Evolutionary conservation across 1,140 invertebrate species (phyloP).

Genomic region (Hirudo medicinalis): DNA sequence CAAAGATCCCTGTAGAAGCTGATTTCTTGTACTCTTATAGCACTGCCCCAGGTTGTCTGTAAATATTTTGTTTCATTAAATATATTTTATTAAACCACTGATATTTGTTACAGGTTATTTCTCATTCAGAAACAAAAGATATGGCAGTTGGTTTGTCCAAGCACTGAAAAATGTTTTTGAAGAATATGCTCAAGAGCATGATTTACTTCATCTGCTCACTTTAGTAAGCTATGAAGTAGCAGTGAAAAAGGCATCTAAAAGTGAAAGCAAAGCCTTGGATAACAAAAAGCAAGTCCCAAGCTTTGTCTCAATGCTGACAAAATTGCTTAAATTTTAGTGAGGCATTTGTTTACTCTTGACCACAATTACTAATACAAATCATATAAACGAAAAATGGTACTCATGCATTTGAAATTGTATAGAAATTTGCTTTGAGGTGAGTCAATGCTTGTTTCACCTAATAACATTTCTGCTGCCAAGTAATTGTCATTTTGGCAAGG

Average conservation of each 20-base stretch:
- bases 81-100: no score
- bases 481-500: no score
- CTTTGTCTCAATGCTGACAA: constrained; percentile 78
- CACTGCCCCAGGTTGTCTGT: constrained; percentile 63
- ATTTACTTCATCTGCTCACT: constrained; percentile 73
- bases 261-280: constrained; percentile 64
- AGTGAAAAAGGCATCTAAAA: constrained; percentile 76
- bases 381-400: no score
- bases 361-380: no score
- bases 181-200: constrained; percentile 50
- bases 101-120: constrained; percentile 55
- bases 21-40: constrained; percentile 88
- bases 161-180: constrained; percentile 65
- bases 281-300: constrained; percentile 88
- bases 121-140: constrained; percentile 84
- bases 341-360: no score
- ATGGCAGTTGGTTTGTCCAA: constrained; percentile 84
- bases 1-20: constrained; percentile 77
- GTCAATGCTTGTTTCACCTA: no score
- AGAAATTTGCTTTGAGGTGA: no score
- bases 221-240: constrained; percentile 77
- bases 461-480: no score
- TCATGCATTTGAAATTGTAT: no score
- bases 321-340: constrained; percentile 32
- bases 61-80: no score